Percentiles rank a stretch among this genome's conserved stretches.
These are phyloP conservation scores for Papilio dardanus DNA, from an alignment of 1,140 invertebrate genomes.

Conservation along the genomic window DNA sequence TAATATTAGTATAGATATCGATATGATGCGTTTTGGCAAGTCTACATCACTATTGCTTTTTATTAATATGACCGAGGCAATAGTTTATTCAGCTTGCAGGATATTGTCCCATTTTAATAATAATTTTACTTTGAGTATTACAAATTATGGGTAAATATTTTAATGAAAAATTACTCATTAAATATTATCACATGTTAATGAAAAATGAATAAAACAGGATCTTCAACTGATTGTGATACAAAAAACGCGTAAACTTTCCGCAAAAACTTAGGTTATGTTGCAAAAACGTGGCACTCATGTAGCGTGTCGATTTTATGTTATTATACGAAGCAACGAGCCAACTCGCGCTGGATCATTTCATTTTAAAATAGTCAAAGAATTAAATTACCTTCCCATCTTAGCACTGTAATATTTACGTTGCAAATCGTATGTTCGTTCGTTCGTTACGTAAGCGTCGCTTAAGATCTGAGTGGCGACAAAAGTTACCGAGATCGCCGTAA, in stretches of 20 bases:
- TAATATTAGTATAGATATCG: too few species aligned
- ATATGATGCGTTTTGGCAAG: not conserved
- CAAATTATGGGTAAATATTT: not conserved
- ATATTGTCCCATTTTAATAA: not conserved
- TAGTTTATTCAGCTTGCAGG: not conserved
- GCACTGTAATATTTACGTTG: not conserved
- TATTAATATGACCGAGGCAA: too few species aligned
- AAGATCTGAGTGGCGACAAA: too few species aligned
- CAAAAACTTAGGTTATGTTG: not conserved
- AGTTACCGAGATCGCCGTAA: too few species aligned
- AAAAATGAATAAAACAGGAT: not conserved
- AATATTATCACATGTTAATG: not conserved
- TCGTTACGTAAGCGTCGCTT: too few species aligned
- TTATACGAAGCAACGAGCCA: not conserved
- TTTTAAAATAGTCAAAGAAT: not conserved
- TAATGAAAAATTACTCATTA: not conserved
- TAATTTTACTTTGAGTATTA: not conserved
- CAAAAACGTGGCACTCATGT: not conserved
- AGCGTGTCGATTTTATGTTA: slow-evolving; percentile 2
- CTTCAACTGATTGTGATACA: not conserved
- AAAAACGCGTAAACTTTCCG: not conserved
- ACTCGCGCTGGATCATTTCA: not conserved
- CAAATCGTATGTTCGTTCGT: too few species aligned
- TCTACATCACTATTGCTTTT: not conserved
- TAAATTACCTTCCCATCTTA: too few species aligned